A percentile compares a stretch with the other conserved stretches of the same genome.
Conservation (phyloP, 2,888 invertebrate species). For the Amphipyra tragopoginis region DNA sequence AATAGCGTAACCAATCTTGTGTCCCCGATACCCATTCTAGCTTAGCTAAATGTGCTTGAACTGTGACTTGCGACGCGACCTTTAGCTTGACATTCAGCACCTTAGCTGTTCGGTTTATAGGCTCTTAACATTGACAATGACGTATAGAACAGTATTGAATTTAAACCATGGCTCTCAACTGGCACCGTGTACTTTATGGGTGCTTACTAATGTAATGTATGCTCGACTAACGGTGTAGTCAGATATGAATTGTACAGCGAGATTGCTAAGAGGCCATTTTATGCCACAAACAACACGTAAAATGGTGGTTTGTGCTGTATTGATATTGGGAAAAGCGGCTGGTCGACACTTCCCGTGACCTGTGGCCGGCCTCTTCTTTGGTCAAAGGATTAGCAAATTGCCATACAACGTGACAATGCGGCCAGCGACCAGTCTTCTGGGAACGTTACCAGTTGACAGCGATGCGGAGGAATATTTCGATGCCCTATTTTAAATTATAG, state of each 20-base stretch:
- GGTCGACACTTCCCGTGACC: too few relatives aligned
- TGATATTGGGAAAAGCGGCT: conserved; percentile 3
- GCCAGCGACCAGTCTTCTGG: too few relatives aligned
- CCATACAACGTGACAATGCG: too few relatives aligned
- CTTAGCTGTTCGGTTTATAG: conserved; percentile 46
- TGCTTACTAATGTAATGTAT: conserved; percentile 34
- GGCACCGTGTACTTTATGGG: conserved; percentile 37
- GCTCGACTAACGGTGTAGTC: conserved; percentile 34
- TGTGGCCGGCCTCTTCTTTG: too few relatives aligned
- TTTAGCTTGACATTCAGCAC: conserved; percentile 57
- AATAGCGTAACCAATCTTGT: conserved; percentile 25
- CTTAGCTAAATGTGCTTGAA: conserved; percentile 45
- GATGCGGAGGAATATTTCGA: too few relatives aligned
- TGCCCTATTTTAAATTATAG: too few relatives aligned
- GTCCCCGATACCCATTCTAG: conserved; percentile 39
- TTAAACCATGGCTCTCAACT: conserved; percentile 41
- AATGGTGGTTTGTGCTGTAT: conserved; percentile 1
- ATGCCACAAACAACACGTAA: conserved; percentile 2
- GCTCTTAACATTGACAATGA: conserved; percentile 59
- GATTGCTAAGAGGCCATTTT: conserved; percentile 11
- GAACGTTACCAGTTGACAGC: too few relatives aligned
- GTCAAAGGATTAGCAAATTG: too few relatives aligned
- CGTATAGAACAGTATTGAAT: conserved; percentile 45
- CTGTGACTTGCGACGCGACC: conserved; percentile 45
- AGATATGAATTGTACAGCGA: conserved; percentile 36